Evolutionary conservation across 1,140 invertebrate genomes (phyloP).

Genomic region (Papilio aristodemus): DNA sequence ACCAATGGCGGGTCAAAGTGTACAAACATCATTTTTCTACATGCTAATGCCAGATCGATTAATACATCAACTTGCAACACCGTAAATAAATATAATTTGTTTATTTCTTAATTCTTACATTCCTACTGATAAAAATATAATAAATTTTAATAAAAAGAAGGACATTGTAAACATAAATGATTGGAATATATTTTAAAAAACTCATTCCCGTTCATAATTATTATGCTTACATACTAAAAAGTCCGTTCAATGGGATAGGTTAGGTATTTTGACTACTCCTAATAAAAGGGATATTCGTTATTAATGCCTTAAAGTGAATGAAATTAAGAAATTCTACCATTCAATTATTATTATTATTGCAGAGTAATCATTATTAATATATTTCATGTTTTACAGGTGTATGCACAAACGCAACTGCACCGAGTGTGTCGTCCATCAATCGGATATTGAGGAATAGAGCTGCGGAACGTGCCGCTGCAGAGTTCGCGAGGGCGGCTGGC

Average conservation of each 20-base stretch:
- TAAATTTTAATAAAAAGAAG: background rate
- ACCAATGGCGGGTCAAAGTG: constrained; percentile 8
- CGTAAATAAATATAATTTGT: background rate
- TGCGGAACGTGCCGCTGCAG: constrained; percentile 94
- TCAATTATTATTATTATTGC: too few species aligned
- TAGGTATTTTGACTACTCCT: too few species aligned
- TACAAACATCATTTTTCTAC: constrained; percentile 14
- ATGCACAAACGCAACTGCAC: constrained; percentile 94
- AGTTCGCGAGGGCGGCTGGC: constrained; percentile 94
- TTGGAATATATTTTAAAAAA: background rate
- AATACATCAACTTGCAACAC: background rate
- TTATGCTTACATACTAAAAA: too few species aligned
- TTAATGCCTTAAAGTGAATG: too few species aligned
- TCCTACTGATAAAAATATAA: too few species aligned
- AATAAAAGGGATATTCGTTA: too few species aligned
- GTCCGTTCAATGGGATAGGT: too few species aligned
- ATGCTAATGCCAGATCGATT: constrained; percentile 7
- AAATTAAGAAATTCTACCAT: too few species aligned
- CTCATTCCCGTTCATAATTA: too few species aligned
- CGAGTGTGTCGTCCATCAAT: constrained; percentile 96
- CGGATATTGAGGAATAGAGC: constrained; percentile 94
- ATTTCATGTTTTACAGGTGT: constrained; percentile 78
- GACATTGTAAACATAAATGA: too few species aligned
- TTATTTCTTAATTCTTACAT: background rate
- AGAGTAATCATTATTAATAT: background rate